phyloP scores from a whole-genome alignment of 2,113 vertebrate genomes.

The Sardina pilchardus region DNA sequence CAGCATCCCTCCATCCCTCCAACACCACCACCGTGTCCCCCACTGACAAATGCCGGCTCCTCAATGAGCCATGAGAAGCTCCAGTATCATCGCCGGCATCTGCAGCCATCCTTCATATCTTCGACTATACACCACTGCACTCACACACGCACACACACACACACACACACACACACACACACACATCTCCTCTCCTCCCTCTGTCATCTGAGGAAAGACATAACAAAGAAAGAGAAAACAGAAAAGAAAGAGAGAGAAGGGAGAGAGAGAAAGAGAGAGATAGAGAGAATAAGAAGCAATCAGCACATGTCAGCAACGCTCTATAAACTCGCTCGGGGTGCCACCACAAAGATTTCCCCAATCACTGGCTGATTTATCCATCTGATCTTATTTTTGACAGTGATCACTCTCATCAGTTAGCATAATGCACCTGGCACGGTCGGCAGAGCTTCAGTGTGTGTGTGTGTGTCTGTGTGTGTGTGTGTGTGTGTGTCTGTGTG shows the following conservation, averaged over 20 bases:
- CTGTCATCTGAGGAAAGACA: conserved; percentile 14
- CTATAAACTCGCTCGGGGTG: conserved; percentile 59
- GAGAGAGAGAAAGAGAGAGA: neutral
- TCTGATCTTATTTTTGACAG: conserved; percentile 59
- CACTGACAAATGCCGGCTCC: conserved; percentile 12
- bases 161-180: conserved; percentile 21
- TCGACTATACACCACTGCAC: conserved; percentile 29
- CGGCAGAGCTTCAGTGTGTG: conserved; percentile 47
- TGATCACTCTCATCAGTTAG: conserved; percentile 67
- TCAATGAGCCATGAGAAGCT: conserved; percentile 36
- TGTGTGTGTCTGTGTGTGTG: conserved; percentile 25
- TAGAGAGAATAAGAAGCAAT: conserved; percentile 61
- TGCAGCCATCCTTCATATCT: conserved; percentile 40
- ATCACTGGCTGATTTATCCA: conserved; percentile 63
- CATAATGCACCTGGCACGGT: conserved; percentile 66
- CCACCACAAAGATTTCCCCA: conserved; percentile 58
- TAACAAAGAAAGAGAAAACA: neutral
- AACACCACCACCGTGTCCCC: neutral
- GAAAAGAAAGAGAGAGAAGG: neutral
- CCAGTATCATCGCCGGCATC: conserved; percentile 29
- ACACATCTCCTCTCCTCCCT: conserved; percentile 24
- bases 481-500: conserved; percentile 40
- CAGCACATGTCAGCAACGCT: conserved; percentile 59
- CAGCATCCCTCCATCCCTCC: too few species aligned
- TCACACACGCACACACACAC: neutral